phyloP scores from a whole-genome alignment of 2,888 invertebrate genomes.

The Macrophya annulata region DNA sequence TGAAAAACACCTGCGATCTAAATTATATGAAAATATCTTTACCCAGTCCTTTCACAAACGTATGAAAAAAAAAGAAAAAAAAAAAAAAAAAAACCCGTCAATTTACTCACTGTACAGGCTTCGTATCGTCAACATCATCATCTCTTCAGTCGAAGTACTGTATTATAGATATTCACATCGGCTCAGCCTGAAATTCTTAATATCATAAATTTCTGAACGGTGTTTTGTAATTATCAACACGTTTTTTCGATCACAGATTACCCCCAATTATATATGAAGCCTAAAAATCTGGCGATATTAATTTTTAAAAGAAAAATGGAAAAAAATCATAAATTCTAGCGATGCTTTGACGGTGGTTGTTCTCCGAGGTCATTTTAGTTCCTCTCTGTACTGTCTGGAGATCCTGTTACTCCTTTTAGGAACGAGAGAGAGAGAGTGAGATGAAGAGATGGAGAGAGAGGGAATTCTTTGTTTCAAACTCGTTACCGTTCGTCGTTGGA shows the following conservation, averaged over 20 bases:
- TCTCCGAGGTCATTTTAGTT: background rate
- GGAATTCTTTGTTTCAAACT: conserved; percentile 43
- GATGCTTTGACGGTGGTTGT: background rate
- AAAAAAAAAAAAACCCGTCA: background rate
- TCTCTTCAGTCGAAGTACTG: background rate
- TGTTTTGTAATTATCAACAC: background rate
- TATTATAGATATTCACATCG: background rate
- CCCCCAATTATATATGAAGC: background rate
- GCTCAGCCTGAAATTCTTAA: background rate
- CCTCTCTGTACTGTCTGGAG: background rate
- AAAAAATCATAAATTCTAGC: background rate
- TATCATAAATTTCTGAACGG: background rate
- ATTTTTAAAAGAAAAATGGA: background rate
- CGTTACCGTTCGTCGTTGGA: conserved; percentile 17
- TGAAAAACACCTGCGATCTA: background rate
- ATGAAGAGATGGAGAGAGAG: background rate
- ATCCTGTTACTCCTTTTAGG: background rate
- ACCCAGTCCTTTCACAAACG: no score
- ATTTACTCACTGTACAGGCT: background rate
- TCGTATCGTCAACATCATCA: background rate
- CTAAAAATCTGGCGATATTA: background rate
- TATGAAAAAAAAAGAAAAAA: background rate
- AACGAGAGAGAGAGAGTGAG: background rate
- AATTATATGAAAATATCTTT: no score
- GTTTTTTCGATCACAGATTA: background rate